Evolutionary conservation across 2,888 invertebrate genomes (phyloP).

Genomic region (Melinaea menophilus): DNA sequence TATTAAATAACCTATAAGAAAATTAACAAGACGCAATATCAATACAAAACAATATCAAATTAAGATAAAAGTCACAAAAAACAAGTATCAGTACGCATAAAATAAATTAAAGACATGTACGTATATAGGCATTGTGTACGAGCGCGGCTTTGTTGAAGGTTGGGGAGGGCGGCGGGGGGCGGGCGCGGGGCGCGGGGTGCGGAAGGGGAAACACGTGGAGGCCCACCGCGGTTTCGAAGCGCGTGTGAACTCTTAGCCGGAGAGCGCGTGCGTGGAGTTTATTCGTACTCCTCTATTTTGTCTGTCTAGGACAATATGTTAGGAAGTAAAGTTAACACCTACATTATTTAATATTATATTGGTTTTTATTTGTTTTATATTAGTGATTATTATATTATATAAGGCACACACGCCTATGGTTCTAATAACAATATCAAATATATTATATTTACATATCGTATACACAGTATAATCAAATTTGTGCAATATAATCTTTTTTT

Average conservation of each 20-base stretch:
- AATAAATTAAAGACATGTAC: conserved; percentile 28
- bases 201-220: conserved; percentile 70
- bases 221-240: conserved; percentile 76
- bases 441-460: no score
- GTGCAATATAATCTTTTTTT: no score
- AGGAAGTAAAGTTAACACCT: conserved; percentile 23
- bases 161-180: conserved; percentile 42
- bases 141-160: conserved; percentile 63
- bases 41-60: conserved; percentile 1
- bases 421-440: no score
- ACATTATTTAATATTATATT: conserved; percentile 9
- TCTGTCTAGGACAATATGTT: conserved; percentile 46
- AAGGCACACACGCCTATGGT: no score
- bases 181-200: conserved; percentile 42
- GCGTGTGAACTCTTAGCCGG: conserved; percentile 70
- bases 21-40: background rate
- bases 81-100: conserved; percentile 24
- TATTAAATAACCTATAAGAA: no score
- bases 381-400: no score
- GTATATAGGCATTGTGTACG: conserved; percentile 40
- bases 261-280: conserved; percentile 67
- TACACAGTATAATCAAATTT: no score
- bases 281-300: conserved; percentile 52
- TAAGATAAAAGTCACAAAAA: conserved; percentile 5
- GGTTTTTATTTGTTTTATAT: background rate